Conservation (phyloP, 2,888 invertebrate genomes). For the Diplolepis rosae region DNA sequence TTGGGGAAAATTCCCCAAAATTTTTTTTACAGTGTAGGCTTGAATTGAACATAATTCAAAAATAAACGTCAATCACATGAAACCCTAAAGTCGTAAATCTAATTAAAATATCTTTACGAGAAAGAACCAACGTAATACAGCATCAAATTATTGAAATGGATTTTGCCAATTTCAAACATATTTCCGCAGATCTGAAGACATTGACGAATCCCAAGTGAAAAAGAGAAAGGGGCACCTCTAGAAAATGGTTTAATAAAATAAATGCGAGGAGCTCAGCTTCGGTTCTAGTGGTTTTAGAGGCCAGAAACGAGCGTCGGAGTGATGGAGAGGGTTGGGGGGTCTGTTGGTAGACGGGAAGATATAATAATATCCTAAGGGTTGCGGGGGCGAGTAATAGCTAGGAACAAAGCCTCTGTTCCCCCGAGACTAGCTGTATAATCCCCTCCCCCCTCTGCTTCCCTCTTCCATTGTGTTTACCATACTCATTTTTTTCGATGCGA, state of each 20-base stretch:
- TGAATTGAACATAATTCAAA: too few relatives aligned
- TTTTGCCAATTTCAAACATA: constrained; percentile 46
- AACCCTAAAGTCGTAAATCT: not conserved
- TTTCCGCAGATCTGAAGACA: constrained; percentile 45
- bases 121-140: not conserved
- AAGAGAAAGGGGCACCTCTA: constrained; percentile 54
- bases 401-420: constrained; percentile 72
- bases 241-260: constrained; percentile 73
- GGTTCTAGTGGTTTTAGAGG: constrained; percentile 48
- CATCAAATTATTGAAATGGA: constrained; percentile 36
- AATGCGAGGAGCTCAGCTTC: constrained; percentile 65
- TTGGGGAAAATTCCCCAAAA: too few relatives aligned
- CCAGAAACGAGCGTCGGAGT: constrained; percentile 39
- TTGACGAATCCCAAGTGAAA: constrained; percentile 38
- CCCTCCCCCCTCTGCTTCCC: constrained; percentile 40
- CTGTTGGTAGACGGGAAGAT: constrained; percentile 66
- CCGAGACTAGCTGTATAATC: constrained; percentile 54
- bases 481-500: constrained; percentile 59
- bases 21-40: too few relatives aligned
- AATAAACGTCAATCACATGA: not conserved
- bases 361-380: constrained; percentile 73
- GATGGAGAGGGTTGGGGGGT: constrained; percentile 48
- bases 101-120: not conserved
- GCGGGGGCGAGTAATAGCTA: constrained; percentile 72
- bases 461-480: constrained; percentile 33